A percentile compares a stretch with the other conserved stretches of the same genome.
phyloP scores from a whole-genome alignment of 2,888 invertebrate genomes.

The Andrena haemorrhoa region DNA sequence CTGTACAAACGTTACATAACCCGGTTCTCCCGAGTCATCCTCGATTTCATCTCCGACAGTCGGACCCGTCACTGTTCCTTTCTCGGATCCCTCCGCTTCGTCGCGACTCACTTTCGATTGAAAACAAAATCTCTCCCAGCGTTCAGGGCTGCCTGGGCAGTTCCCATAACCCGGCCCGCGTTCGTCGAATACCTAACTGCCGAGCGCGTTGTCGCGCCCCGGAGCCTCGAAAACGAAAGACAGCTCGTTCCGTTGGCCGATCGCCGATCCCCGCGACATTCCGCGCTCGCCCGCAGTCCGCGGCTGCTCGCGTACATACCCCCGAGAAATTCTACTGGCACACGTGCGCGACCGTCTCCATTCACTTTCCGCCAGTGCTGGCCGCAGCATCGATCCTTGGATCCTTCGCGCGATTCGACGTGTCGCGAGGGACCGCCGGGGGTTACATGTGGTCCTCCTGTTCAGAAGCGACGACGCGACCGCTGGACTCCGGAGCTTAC shows the following conservation, averaged over 20 bases:
- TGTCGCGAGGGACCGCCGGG: slow-evolving; percentile 11
- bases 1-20: neutral
- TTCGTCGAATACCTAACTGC: slow-evolving; percentile 13
- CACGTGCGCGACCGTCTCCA: slow-evolving; percentile 63
- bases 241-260: slow-evolving; percentile 25
- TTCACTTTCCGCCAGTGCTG: slow-evolving; percentile 69
- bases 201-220: slow-evolving; percentile 12
- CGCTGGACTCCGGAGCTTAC: slow-evolving; percentile 34
- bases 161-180: neutral
- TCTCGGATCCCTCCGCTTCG: neutral
- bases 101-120: slow-evolving; percentile 3
- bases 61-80: neutral
- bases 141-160: too few relatives aligned
- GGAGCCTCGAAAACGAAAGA: slow-evolving; percentile 9
- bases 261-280: slow-evolving; percentile 57
- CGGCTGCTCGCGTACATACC: slow-evolving; percentile 45
- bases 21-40: neutral
- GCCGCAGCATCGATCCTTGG: slow-evolving; percentile 63
- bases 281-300: neutral
- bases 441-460: slow-evolving; percentile 53
- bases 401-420: slow-evolving; percentile 36
- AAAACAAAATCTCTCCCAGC: neutral
- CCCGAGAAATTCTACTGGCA: slow-evolving; percentile 49
- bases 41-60: neutral
- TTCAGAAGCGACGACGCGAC: slow-evolving; percentile 25